Base-by-base conservation (phyloP, 2,888 invertebrate genomes). In the Leistus spinibarbis region DNA sequence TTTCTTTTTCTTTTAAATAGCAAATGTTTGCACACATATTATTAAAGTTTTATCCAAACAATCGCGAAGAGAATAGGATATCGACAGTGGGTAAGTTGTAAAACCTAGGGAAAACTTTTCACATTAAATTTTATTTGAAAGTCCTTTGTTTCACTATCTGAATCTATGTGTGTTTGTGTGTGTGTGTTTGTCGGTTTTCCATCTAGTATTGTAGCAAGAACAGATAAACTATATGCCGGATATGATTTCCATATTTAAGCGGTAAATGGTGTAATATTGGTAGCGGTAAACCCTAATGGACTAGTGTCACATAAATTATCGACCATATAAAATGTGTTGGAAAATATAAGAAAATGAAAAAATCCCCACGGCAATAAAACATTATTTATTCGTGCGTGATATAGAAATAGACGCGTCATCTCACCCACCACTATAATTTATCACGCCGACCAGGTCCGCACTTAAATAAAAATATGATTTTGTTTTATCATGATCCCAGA, bases 201-300 rank as follows among this genome's bases (percentile, higher is more conserved):
- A 16, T 53, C 62, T 22, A 63, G 23, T 19, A 19, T 19, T n/a
- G 54, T 5, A 9, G 71, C 71, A 65, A 72, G 54, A 72, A 65
- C 56, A 72, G 72, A 65, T 72, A 72, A 57, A 72, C 65, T 65
- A 72, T 65, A 53, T 20, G 68, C 20, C 20, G 13, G 23, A 68
- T 56, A 20, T 23, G 70, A 72, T 72, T 72, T 66, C 72, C 72
- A 72, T 72, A 72, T 72, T 65, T 27, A 27, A 72, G 66, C 22
- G 24, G 69, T 69, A 57, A 68, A 62, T 62, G 69, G 19, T 62
- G 20, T 69, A 60, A 69, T 60, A 69, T 62, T 62, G 69, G 69
- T 69, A 62, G n/a, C 20, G 69, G 53, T 69, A 60, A 69, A 69
- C 62, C 60, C 62, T 62, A 69, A 69, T 69, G 40, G 62, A 69